phyloP scores from a whole-genome alignment of 1,140 invertebrate species.

The Drosophila pseudoananassae region DNA sequence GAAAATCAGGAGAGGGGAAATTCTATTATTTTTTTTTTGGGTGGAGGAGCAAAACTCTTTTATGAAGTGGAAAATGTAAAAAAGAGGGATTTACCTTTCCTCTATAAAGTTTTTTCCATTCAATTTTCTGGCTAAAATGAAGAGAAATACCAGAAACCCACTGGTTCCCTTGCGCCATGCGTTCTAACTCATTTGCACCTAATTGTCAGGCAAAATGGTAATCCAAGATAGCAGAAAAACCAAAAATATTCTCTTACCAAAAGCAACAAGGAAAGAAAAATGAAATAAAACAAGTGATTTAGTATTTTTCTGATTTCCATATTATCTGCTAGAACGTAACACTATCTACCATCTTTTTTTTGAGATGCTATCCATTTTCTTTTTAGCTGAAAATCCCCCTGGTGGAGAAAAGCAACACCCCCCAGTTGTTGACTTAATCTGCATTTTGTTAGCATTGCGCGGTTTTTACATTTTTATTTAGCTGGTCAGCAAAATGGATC shows the following conservation, averaged over 20 bases:
- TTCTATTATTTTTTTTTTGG: constrained; percentile 29
- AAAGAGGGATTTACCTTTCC: constrained; percentile 18
- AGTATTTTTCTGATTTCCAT: constrained; percentile 7
- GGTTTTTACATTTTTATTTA: constrained; percentile 40
- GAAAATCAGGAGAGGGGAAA: constrained; percentile 63
- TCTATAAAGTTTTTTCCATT: constrained; percentile 14
- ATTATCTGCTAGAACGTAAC: not conserved
- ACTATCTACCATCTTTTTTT: constrained; percentile 8
- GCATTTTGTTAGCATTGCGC: constrained; percentile 55
- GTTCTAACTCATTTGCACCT: constrained; percentile 77
- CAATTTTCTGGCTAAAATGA: constrained; percentile 24
- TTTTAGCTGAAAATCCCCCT: not conserved
- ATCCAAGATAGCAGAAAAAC: constrained; percentile 4
- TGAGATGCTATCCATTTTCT: constrained; percentile 12
- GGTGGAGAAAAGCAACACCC: not conserved
- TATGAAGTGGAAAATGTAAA: not conserved
- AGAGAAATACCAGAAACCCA: constrained; percentile 10
- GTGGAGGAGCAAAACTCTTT: not conserved
- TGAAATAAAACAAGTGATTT: constrained; percentile 15
- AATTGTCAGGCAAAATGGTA: constrained; percentile 69
- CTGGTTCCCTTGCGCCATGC: constrained; percentile 37
- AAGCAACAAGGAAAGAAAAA: not conserved
- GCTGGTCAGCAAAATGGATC: constrained; percentile 28
- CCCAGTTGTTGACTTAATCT: constrained; percentile 69
- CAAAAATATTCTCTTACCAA: not conserved